phyloP scores from a whole-genome alignment of 2,113 vertebrate genomes.

The Paramisgurnus dabryanus region DNA sequence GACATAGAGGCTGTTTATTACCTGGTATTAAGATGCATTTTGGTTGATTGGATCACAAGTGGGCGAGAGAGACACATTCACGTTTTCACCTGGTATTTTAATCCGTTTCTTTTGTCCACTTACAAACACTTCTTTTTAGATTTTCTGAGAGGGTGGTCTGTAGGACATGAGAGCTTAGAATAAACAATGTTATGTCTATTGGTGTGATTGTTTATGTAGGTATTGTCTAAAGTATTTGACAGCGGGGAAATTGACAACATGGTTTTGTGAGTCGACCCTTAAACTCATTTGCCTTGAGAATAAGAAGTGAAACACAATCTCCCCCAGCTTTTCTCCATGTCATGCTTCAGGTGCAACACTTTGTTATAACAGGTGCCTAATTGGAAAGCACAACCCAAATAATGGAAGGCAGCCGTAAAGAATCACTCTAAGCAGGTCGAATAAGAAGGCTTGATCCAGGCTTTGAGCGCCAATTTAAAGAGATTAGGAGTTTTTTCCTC shows the following conservation, averaged over 20 bases:
- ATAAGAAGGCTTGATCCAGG: conserved; percentile 65
- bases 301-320: conserved; percentile 48
- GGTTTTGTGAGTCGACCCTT: background rate
- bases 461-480: conserved; percentile 66
- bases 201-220: background rate
- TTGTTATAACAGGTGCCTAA: conserved; percentile 71
- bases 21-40: too few relatives aligned
- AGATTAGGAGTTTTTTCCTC: conserved; percentile 63
- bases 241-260: background rate
- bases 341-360: conserved; percentile 64
- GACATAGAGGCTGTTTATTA: too few relatives aligned
- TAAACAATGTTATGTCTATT: too few relatives aligned
- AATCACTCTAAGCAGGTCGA: conserved; percentile 67
- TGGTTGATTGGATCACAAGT: too few relatives aligned
- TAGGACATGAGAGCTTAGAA: too few relatives aligned
- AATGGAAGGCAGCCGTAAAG: conserved; percentile 52
- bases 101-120: too few relatives aligned
- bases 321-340: conserved; percentile 49
- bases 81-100: too few relatives aligned
- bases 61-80: too few relatives aligned
- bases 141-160: too few relatives aligned
- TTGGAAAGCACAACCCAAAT: conserved; percentile 52
- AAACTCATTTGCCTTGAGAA: background rate
- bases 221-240: background rate
- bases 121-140: too few relatives aligned